Evolutionary conservation across 2,888 invertebrate genomes (phyloP), one percentile per base, ranked within the genome.

Genomic region (Acleris sparsana): DNA sequence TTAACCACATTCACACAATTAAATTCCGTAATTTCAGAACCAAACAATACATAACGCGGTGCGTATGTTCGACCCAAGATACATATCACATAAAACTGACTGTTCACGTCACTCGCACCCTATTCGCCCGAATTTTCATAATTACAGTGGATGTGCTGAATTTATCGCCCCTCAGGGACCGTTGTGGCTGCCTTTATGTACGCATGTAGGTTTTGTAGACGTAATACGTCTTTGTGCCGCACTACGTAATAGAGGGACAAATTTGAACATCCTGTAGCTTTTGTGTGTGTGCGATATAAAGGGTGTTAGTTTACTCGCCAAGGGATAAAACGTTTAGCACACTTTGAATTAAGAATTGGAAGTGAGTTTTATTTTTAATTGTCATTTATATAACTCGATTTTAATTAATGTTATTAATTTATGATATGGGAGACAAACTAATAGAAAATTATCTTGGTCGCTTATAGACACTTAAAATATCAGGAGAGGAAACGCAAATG

Each of bases 81-180:
- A 53, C 17, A 17, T 53, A 53, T 46, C 7, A 56, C 43, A 56
- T 43, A 56, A 52, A 25, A 18, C 52, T 25, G 22, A 16, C 25
- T 25, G 25, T 22, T 13, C 52, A 16, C 46, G 25, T 55, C 55
- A 49, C 11, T 16, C 39, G 3, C 52, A 20, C 20, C 57, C 63
- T 44, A 29, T 22, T 59, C 17, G 22, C 17, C n/a, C 53, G 58
- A 53, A 59, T 59, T 59, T 59, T 63, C 63, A 63, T 63, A 63
- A 63, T 63, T 63, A 63, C 63, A 63, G 63, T 25, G 51, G 52
- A 63, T 53, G 53, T 53, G 58, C 46, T 53, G 46, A 39, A 63
- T 63, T 63, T 63, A 63, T 63, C 33, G 53, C 52, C n/a, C 33
- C 58, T 46, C 18, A 46, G 63, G 63, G 58, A 58, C 39, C 29